Evolutionary conservation across 2,888 invertebrate genomes (phyloP), one percentile per base, ranked within the genome.

Genomic region (Tribolium freemani): DNA sequence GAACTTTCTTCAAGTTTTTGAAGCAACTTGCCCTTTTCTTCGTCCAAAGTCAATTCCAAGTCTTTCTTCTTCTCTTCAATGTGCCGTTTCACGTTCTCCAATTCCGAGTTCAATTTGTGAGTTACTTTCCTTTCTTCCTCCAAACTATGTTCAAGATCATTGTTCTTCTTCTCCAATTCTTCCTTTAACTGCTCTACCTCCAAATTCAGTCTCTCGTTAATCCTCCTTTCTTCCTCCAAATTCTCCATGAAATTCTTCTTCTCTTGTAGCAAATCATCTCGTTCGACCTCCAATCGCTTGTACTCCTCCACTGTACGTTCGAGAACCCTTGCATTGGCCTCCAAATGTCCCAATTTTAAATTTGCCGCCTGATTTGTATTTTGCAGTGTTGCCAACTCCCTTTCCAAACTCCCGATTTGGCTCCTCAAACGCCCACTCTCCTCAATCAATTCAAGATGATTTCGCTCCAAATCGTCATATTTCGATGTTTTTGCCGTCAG

Each of bases 391-490:
- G 63, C 54, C 6, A 75, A 64, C 51, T 81, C 79, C 54, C 76
- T 79, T 61, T 82, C 79, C 26, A 81, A 72, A 66, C 68, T 71
- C 10, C 72, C 69, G 51, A 79, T 74, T 45, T 64, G 72, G 30
- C 68, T 76, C 26, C 78, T 77, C 5, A 81, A 74, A 16, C 75
- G 64, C 3, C 70, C 76, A 51, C 78, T 76, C 53, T 85, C 84
- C 10, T 84, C 80, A 38, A 85, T 85, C 31, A 85, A 74, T 46
- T 84, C 84, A 54, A 86, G 77, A 68, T 85, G 83, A 73, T 82
- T 83, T 10, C 68, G 79, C 72, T 85, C 85, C 51, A 85, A 76
- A 3, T 83, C 77, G 0, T 61, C 72, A 68, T 84, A 84, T 31
- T 79, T 79, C 1, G 71, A 54, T 3, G 75, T 71, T 58, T 77